These are phyloP conservation scores for Brenthis daphne DNA, from an alignment of 2,888 invertebrate species.

Conservation along the genomic window DNA sequence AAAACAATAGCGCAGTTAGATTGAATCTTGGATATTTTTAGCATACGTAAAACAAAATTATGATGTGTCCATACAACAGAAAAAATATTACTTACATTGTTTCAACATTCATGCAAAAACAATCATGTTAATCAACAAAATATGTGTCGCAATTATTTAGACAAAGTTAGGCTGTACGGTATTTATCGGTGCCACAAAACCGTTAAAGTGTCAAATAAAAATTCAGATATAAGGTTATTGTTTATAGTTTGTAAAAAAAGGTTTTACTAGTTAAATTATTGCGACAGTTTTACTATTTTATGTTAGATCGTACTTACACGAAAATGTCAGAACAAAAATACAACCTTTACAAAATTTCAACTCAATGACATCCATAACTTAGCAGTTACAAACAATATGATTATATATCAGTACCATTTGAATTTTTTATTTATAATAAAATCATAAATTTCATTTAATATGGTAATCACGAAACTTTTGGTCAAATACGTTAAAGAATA, in stretches of 20 bases:
- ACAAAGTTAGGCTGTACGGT: slow-evolving; percentile 1
- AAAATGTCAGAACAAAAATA: slow-evolving; percentile 37
- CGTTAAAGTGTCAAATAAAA: background rate
- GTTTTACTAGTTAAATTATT: slow-evolving; percentile 35
- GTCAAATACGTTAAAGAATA: slow-evolving; percentile 14
- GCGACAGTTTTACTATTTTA: slow-evolving; percentile 33
- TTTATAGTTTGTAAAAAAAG: background rate
- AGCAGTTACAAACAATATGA: slow-evolving; percentile 19
- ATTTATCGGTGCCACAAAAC: slow-evolving; percentile 5
- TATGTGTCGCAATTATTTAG: slow-evolving; percentile 45
- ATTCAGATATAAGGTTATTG: background rate
- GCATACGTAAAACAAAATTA: slow-evolving; percentile 5
- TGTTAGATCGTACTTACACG: slow-evolving; percentile 29
- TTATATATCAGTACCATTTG: slow-evolving; percentile 21
- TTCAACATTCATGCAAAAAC: slow-evolving; percentile 54
- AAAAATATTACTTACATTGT: slow-evolving; percentile 7
- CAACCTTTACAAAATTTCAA: slow-evolving; percentile 25
- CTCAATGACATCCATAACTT: slow-evolving; percentile 26
- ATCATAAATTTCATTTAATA: slow-evolving; percentile 6
- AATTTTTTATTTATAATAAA: background rate
- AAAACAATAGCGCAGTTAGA: slow-evolving; percentile 8
- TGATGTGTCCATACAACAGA: slow-evolving; percentile 9
- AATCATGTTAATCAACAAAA: slow-evolving; percentile 48
- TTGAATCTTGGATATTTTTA: background rate
- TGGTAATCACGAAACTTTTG: slow-evolving; percentile 10